Conservation (phyloP, 2,113 vertebrate genomes). For the Myrmecophaga tridactyla region DNA sequence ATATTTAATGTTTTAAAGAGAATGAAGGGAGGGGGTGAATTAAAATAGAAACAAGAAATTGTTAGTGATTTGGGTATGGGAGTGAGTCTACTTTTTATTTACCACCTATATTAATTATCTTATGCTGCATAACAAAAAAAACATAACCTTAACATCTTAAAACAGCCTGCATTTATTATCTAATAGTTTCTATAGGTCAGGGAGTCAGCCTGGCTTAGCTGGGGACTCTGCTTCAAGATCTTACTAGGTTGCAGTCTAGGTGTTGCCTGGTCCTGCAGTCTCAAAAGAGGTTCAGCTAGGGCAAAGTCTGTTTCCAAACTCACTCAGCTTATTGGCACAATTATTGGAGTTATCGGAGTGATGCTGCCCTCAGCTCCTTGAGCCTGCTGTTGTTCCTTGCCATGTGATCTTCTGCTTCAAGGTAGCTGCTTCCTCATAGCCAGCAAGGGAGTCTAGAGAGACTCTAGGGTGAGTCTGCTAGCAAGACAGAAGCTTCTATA, state of each 20-base stretch:
- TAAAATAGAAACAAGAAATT: background rate
- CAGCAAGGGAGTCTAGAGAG: background rate
- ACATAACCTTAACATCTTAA: background rate
- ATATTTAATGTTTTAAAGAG: background rate
- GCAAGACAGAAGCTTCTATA: background rate
- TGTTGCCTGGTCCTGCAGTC: background rate
- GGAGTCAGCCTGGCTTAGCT: background rate
- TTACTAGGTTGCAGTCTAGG: background rate
- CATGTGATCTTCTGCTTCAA: background rate
- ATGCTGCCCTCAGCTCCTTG: background rate
- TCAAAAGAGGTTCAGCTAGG: background rate
- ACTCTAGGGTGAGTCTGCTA: background rate
- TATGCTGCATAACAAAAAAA: background rate
- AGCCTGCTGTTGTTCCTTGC: too few species aligned
- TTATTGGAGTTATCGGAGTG: background rate
- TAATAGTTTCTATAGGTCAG: background rate
- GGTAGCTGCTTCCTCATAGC: background rate
- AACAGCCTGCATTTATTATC: background rate
- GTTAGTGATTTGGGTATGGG: background rate
- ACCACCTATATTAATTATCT: background rate
- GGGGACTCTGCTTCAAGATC: background rate
- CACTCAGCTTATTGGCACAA: background rate
- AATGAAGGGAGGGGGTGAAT: background rate
- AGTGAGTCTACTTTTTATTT: background rate
- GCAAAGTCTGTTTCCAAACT: background rate